A percentile compares a stretch with the other conserved stretches of the same genome.
These are phyloP conservation scores for Drosophila suboccidentalis DNA, from an alignment of 2,888 invertebrate genomes.

Conservation along the genomic window DNA sequence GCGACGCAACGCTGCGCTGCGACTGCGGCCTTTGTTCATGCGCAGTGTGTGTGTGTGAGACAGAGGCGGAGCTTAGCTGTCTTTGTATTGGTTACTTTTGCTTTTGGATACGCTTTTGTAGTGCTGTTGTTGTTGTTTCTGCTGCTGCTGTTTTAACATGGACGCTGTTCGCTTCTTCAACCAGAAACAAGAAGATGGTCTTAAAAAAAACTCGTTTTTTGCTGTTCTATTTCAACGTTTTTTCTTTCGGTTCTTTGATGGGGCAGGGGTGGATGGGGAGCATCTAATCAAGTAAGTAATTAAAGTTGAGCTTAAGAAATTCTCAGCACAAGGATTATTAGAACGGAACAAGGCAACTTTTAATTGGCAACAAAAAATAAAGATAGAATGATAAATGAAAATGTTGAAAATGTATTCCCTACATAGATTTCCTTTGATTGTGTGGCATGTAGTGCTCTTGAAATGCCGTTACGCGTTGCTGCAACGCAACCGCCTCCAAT, in stretches of 20 bases:
- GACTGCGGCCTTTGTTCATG: constrained; percentile 55
- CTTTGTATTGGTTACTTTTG: constrained; percentile 46
- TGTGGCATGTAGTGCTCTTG: constrained; percentile 39
- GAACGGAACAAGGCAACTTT: constrained; percentile 40
- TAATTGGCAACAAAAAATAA: constrained; percentile 37
- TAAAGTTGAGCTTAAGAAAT: constrained; percentile 45
- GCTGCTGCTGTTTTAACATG: constrained; percentile 51
- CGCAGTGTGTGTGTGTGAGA: constrained; percentile 35
- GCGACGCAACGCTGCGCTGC: constrained; percentile 11
- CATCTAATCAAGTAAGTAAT: constrained; percentile 62
- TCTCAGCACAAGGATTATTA: constrained; percentile 19
- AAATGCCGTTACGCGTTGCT: constrained; percentile 43
- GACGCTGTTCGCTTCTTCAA: constrained; percentile 46
- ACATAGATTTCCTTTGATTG: neutral
- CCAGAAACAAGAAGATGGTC: constrained; percentile 18
- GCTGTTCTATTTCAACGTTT: constrained; percentile 56
- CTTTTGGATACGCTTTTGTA: constrained; percentile 37
- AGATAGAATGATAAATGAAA: constrained; percentile 5
- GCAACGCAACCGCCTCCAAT: constrained; percentile 12
- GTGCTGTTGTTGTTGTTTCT: constrained; percentile 23
- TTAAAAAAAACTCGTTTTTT: constrained; percentile 54
- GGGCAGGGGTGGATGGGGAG: neutral
- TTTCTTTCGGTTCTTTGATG: constrained; percentile 9
- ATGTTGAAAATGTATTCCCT: neutral
- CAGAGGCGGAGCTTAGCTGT: constrained; percentile 50